Evolutionary conservation across 2,888 invertebrate species (phyloP).

Genomic region (Hydropsyche betteni): DNA sequence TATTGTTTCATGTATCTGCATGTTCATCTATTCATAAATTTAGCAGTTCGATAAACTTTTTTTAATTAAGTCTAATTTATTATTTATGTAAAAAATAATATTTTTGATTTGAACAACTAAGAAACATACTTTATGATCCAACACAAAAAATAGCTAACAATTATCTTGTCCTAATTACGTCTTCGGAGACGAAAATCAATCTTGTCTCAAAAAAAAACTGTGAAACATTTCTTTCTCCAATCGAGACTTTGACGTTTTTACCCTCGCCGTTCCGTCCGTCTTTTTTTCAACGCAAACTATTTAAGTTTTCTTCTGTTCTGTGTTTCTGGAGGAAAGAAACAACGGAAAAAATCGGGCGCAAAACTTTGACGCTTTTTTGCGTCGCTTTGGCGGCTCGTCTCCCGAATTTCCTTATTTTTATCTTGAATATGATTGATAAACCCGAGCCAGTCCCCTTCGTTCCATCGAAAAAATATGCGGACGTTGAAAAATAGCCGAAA

Average conservation of each 20-base stretch:
- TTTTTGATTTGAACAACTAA: no score
- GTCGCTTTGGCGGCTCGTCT: conserved; percentile 10
- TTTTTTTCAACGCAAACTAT: conserved; percentile 22
- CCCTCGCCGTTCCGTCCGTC: background rate
- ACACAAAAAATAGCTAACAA: no score
- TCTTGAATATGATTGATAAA: conserved; percentile 50
- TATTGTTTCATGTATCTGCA: conserved; percentile 35
- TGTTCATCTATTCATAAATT: background rate
- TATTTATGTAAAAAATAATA: no score
- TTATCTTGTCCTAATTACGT: background rate
- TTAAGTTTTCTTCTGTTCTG: conserved; percentile 33
- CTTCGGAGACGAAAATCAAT: conserved; percentile 17
- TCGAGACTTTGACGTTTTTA: conserved; percentile 14
- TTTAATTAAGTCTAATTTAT: no score
- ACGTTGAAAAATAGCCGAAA: conserved; percentile 49
- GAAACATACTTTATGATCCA: no score
- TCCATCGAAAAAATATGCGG: conserved; percentile 49
- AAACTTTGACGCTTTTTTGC: conserved; percentile 6
- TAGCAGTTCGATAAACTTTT: no score
- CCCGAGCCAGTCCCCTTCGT: conserved; percentile 35
- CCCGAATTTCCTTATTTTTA: conserved; percentile 44
- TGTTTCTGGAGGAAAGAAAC: background rate
- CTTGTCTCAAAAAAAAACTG: no score
- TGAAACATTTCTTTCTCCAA: background rate
- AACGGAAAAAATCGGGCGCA: background rate